Percentiles rank a stretch among this genome's conserved stretches.
phyloP scores from a whole-genome alignment of 2,888 invertebrate species.

The Andrena haemorrhoa region DNA sequence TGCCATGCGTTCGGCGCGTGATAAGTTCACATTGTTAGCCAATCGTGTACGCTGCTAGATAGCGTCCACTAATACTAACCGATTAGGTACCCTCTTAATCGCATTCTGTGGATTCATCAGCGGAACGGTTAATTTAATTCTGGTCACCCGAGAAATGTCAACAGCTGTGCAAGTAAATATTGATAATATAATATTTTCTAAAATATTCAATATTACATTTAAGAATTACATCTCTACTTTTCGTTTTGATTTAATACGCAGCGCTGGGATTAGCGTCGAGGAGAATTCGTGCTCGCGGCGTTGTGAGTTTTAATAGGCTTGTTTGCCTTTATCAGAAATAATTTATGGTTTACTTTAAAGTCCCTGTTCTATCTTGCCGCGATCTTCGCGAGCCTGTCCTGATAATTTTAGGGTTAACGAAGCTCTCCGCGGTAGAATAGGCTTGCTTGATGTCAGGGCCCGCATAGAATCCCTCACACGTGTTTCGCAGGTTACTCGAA shows the following conservation, averaged over 20 bases:
- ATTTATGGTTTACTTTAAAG: conserved; percentile 11
- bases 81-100: neutral
- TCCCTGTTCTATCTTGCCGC: neutral
- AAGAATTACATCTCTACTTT: too few species aligned
- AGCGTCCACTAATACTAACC: conserved; percentile 7
- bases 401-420: conserved; percentile 44
- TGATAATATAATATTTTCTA: neutral
- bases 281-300: neutral
- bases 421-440: conserved; percentile 15
- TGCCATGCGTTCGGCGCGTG: conserved; percentile 36
- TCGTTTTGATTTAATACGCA: too few species aligned
- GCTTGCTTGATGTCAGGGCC: conserved; percentile 5
- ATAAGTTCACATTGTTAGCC: conserved; percentile 16
- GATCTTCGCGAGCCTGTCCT: neutral
- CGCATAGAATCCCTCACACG: conserved; percentile 18
- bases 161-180: neutral
- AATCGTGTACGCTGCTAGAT: conserved; percentile 9
- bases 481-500: conserved; percentile 17
- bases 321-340: neutral
- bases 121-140: neutral
- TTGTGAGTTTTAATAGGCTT: neutral
- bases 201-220: too few species aligned
- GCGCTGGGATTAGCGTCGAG: neutral
- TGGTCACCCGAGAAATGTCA: neutral
- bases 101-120: neutral